Evolutionary conservation across 2,113 vertebrate species (phyloP).

Genomic region (Misgurnus anguillicaudatus): DNA sequence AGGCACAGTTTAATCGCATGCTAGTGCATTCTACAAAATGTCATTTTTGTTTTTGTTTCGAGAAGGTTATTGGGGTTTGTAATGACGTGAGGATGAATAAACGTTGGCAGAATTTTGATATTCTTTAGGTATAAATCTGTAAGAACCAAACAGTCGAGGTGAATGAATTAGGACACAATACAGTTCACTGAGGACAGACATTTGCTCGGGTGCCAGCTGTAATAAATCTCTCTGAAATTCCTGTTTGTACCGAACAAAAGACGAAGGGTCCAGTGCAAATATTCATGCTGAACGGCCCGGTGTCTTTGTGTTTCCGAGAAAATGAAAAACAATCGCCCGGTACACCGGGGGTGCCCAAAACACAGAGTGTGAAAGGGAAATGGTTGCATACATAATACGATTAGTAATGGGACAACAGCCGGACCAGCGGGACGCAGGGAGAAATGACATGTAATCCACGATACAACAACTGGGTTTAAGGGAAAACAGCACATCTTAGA

Average conservation of each 20-base stretch:
- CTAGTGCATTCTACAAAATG: no score
- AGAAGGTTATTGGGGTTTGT: not conserved
- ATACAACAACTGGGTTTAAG: constrained; percentile 7
- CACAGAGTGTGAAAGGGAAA: constrained; percentile 17
- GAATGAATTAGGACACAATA: constrained; percentile 33
- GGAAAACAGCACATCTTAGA: constrained; percentile 34
- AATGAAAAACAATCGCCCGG: constrained; percentile 21
- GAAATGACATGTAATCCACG: constrained; percentile 49
- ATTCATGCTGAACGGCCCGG: constrained; percentile 1
- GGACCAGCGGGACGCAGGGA: constrained; percentile 34
- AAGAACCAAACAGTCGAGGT: constrained; percentile 4
- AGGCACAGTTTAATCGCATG: no score
- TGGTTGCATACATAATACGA: constrained; percentile 42
- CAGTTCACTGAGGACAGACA: constrained; percentile 16
- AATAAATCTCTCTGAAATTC: constrained; percentile 27
- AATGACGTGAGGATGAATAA: not conserved
- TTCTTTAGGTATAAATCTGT: not conserved
- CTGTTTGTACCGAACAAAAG: constrained; percentile 31
- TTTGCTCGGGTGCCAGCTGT: constrained; percentile 13
- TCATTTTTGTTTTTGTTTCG: no score
- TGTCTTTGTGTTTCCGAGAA: constrained; percentile 29
- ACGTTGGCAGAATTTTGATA: not conserved
- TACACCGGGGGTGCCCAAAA: constrained; percentile 11
- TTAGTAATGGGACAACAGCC: constrained; percentile 42
- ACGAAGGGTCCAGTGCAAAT: constrained; percentile 13